Evolutionary conservation across 2,113 vertebrate species (phyloP).

Genomic region (Octodon degus): DNA sequence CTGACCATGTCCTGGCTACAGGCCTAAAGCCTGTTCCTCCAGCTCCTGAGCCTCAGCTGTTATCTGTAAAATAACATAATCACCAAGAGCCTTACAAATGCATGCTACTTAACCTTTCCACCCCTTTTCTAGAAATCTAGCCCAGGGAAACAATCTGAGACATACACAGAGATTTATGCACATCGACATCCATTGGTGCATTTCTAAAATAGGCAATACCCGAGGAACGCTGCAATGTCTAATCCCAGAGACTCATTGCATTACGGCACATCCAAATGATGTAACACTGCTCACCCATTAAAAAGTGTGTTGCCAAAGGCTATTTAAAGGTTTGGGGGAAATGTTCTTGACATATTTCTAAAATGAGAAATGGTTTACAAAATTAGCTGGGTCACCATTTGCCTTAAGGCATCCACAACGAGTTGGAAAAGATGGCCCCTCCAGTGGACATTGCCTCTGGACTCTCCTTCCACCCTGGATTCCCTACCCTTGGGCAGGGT

Average conservation of each 20-base stretch:
- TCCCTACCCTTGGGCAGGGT: neutral
- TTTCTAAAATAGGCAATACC: slow-evolving; percentile 32
- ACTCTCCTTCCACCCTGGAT: neutral
- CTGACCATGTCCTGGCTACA: neutral
- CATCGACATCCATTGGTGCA: neutral
- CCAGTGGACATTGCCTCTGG: neutral
- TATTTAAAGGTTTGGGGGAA: neutral
- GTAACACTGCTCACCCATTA: slow-evolving; percentile 4
- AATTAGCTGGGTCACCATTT: neutral
- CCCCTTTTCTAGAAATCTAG: slow-evolving; percentile 22
- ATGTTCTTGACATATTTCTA: neutral
- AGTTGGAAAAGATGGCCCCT: neutral
- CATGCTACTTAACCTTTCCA: neutral
- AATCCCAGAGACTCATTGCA: neutral
- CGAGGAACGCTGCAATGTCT: neutral
- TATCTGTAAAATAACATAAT: slow-evolving; percentile 20
- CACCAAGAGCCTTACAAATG: slow-evolving; percentile 35
- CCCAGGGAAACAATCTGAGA: slow-evolving; percentile 46
- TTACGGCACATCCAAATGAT: neutral
- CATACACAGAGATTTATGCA: neutral
- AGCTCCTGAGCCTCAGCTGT: neutral
- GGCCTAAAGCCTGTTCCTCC: neutral
- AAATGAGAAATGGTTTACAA: neutral
- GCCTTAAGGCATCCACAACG: neutral
- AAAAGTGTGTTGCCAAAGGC: slow-evolving; percentile 30